Conservation (phyloP, 2,888 invertebrate genomes). For the Tortrix viridana region DNA sequence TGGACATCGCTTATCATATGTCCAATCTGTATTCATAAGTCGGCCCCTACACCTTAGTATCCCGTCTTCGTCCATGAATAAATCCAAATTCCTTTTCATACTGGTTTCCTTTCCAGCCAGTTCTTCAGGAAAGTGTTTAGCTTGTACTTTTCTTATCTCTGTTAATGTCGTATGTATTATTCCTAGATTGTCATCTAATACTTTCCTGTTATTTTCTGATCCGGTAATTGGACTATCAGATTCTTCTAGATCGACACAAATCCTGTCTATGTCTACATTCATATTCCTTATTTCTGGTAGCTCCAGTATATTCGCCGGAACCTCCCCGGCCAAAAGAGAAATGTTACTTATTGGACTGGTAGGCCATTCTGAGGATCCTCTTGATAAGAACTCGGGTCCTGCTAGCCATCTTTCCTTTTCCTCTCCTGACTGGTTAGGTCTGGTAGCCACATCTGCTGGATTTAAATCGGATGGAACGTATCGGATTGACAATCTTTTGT, state of each 20-base stretch:
- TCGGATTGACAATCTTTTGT: not conserved
- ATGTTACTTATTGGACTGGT: not conserved
- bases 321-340: not conserved
- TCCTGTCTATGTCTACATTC: not conserved
- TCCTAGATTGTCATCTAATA: not conserved
- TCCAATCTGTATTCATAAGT: not conserved
- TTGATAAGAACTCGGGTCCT: not conserved
- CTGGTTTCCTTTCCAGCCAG: not conserved
- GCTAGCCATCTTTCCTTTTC: not conserved
- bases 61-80: not conserved
- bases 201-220: not conserved
- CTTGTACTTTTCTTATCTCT: not conserved
- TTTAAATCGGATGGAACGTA: not conserved
- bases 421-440: not conserved
- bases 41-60: slow-evolving; percentile 1
- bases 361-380: not conserved
- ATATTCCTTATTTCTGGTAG: not conserved
- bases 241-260: not conserved
- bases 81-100: not conserved
- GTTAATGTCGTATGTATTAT: not conserved
- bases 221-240: not conserved
- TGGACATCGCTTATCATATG: not conserved
- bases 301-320: not conserved
- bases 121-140: not conserved
- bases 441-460: not conserved